A percentile compares a stretch with the other conserved stretches of the same genome.
Conservation (phyloP, 2,113 vertebrate species). For the Columba janthina region DNA sequence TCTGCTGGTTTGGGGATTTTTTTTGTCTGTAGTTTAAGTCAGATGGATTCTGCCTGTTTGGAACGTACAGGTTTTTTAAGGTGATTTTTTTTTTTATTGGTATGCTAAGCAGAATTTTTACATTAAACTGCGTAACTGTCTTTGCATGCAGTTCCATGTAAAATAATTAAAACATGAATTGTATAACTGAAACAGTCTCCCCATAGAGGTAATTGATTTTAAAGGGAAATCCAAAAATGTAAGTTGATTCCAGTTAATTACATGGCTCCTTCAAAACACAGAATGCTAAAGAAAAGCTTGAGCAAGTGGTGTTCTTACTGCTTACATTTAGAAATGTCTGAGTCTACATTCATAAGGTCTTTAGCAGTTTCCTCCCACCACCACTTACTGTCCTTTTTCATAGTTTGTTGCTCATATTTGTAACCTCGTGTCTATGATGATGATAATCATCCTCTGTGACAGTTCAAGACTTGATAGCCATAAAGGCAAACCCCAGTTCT, state of each 20-base stretch:
- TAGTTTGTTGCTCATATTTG: neutral
- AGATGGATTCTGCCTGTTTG: neutral
- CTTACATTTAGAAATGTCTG: neutral
- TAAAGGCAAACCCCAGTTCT: neutral
- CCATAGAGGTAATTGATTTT: neutral
- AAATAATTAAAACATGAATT: neutral
- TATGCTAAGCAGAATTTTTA: neutral
- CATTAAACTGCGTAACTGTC: neutral
- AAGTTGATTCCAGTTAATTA: neutral
- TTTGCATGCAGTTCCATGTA: neutral
- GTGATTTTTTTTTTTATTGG: neutral
- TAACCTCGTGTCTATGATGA: accelerated
- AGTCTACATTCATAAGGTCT: neutral
- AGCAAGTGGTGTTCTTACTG: neutral
- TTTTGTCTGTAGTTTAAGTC: neutral
- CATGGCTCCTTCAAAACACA: neutral
- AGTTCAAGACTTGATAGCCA: neutral
- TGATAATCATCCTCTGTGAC: neutral
- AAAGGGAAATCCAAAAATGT: neutral
- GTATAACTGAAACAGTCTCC: neutral
- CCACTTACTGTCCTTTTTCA: neutral
- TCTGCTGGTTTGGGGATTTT: neutral
- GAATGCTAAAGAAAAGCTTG: neutral
- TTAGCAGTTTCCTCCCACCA: neutral
- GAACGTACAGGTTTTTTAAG: neutral